These are phyloP conservation scores for Climacteris rufus DNA, from an alignment of 2,113 vertebrate genomes.

Conservation along the genomic window DNA sequence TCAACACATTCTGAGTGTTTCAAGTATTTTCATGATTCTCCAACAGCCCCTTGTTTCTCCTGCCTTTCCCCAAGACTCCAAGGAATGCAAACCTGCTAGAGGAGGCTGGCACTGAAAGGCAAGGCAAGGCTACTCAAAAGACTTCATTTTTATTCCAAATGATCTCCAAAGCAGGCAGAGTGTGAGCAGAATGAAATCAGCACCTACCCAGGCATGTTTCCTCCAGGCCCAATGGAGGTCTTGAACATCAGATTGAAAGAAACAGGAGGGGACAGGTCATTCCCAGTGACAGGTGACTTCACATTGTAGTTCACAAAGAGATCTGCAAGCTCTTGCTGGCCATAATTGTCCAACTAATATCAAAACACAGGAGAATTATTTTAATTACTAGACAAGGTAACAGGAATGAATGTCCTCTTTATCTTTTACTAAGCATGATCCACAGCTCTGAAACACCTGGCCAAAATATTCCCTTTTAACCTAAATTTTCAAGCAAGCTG, in stretches of 20 bases:
- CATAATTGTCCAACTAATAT: conserved; percentile 90
- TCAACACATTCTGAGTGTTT: not conserved
- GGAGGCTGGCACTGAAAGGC: not conserved
- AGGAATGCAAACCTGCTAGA: not conserved
- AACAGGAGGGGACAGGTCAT: conserved; percentile 90
- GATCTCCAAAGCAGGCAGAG: not conserved
- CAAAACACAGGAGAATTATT: not conserved
- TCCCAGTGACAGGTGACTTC: conserved; percentile 92
- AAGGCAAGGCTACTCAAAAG: not conserved
- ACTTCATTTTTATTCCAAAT: not conserved
- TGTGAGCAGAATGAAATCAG: not conserved
- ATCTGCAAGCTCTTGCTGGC: conserved; percentile 87
- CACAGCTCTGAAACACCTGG: not conserved
- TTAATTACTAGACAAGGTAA: not conserved
- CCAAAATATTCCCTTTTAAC: not conserved
- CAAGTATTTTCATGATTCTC: not conserved
- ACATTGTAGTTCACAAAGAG: conserved; percentile 95
- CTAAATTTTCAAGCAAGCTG: not conserved
- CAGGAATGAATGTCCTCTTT: not conserved
- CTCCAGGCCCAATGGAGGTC: conserved; percentile 96
- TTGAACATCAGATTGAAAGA: conserved; percentile 99
- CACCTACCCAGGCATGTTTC: conserved; percentile 92
- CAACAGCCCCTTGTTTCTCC: not conserved
- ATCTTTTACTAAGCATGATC: not conserved
- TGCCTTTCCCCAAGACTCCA: not conserved